A percentile compares a stretch with the other conserved stretches of the same genome.
Evolutionary conservation across 2,888 invertebrate species (phyloP).

Genomic region (Tetragnatha montana): DNA sequence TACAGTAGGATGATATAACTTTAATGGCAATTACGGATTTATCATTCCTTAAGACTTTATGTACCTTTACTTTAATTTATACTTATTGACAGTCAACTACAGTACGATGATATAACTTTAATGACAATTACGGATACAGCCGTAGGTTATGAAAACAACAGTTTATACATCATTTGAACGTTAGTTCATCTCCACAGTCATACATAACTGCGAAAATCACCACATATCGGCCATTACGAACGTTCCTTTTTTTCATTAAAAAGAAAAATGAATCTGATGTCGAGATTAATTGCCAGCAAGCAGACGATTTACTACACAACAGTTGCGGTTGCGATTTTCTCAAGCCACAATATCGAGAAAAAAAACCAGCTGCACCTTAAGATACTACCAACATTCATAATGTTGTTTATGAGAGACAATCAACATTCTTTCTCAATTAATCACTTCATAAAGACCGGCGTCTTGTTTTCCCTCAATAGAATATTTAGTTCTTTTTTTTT

Average conservation of each 20-base stretch:
- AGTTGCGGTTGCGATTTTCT: neutral
- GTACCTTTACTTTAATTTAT: no score
- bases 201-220: neutral
- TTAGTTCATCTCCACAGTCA: neutral
- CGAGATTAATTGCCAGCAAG: neutral
- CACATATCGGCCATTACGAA: neutral
- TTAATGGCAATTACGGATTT: no score
- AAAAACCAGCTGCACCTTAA: neutral
- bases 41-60: no score
- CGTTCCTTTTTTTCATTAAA: neutral
- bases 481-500: neutral
- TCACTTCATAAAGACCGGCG: slow-evolving; percentile 29
- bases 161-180: neutral
- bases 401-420: slow-evolving; percentile 12
- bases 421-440: slow-evolving; percentile 2
- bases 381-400: neutral
- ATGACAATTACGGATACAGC: no score
- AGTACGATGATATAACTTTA: no score
- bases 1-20: no score
- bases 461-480: slow-evolving; percentile 10
- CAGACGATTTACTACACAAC: neutral
- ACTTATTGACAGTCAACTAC: no score
- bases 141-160: no score
- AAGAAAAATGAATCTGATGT: neutral
- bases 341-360: neutral